Base-by-base conservation (phyloP, 2,888 invertebrate species). In the Campoplex capitator region DNA sequence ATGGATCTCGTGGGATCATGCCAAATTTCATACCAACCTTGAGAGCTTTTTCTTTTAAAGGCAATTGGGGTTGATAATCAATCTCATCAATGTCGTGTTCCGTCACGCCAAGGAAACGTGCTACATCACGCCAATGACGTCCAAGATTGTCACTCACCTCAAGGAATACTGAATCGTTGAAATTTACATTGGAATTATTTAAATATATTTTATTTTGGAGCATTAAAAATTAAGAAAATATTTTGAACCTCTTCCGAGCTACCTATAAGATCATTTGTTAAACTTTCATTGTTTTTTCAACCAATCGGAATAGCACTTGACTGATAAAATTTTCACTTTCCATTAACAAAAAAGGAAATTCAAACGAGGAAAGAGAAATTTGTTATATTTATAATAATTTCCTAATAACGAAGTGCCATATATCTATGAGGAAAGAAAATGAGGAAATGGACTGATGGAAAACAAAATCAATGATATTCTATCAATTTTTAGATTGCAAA, bases 81-180 rank as follows among this genome's bases (percentile, higher is more conserved):
- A 93, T 91, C 32, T 87, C 88, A 75, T 93, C 92, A 32, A 94
- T 93, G 77, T 92, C 88, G 58, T 71, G 85, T 87, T 94, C 94
- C 45, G 83, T 90, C 38, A 94, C 73, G 38, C 90, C 89, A 48
- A 94, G 89, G 83, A 88, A 84, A 89, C 94, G 91, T 3, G 91
- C 91, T 1, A 93, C 90, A 62, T 93, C 91, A 87, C 90, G 90
- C 94, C 94, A 94, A 54, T 89, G 89, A 67, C 88, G 90, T 67
- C 93, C 94, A 45, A 94, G 79, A 87, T 88, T 88, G 58, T 91
- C 90, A 65, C 92, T 91, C 13, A 93, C 16, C 75, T 85, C 81
- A 1, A 84, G 84, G 35, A 92, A 77, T 8, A 93, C 94, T 94
- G 74, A 13, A 6, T 8, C 4, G 16, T 28, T 28, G 7, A 28